Evolutionary conservation across 2,888 invertebrate species (phyloP).

Genomic region (Lasioglossum marginatum): DNA sequence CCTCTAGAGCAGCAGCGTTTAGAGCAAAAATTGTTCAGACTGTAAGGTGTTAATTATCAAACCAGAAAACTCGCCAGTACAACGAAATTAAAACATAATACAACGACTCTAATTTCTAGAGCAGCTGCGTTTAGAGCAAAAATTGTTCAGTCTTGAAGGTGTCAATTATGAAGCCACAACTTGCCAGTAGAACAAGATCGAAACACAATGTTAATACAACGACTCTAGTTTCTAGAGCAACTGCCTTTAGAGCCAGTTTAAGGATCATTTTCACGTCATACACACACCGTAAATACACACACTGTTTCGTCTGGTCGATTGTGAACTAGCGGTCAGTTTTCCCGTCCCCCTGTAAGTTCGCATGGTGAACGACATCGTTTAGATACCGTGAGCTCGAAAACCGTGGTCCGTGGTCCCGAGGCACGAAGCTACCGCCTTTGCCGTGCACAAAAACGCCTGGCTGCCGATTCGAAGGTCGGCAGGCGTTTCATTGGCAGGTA

Average conservation of each 20-base stretch:
- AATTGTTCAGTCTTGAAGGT: too few relatives aligned
- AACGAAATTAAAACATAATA: too few relatives aligned
- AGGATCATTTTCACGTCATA: neutral
- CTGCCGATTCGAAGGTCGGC: constrained; percentile 82
- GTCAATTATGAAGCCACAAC: too few relatives aligned
- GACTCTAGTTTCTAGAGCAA: neutral
- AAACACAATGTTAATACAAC: neutral
- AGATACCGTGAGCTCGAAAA: constrained; percentile 43
- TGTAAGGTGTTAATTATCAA: too few relatives aligned
- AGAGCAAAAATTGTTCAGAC: too few relatives aligned
- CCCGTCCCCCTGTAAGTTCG: neutral
- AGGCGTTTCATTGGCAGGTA: constrained; percentile 79
- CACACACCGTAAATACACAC: neutral
- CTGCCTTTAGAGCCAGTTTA: neutral
- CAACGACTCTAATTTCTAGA: neutral
- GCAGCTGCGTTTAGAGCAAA: neutral
- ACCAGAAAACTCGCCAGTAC: too few relatives aligned
- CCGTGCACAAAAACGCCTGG: constrained; percentile 80
- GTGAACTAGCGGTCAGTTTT: neutral
- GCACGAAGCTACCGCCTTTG: constrained; percentile 59
- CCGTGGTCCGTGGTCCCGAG: constrained; percentile 8
- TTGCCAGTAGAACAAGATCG: neutral
- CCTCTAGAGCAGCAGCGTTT: too few relatives aligned
- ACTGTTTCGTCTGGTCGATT: neutral
- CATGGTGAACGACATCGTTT: constrained; percentile 16